Evolutionary conservation across 2,113 vertebrate genomes (phyloP).

Genomic region (Prolemur simus): DNA sequence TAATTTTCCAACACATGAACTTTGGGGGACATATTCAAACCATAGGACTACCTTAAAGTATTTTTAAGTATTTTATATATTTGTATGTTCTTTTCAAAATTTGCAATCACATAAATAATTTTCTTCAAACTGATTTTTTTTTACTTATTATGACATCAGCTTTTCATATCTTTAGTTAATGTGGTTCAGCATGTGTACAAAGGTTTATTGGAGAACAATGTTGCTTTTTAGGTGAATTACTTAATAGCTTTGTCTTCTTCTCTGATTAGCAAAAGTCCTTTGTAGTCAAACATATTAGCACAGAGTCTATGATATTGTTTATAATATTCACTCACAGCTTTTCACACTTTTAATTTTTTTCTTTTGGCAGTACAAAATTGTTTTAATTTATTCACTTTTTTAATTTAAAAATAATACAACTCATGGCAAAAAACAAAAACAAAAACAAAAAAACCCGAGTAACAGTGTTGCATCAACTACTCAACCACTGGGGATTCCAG

Average conservation of each 20-base stretch:
- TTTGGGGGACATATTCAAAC: neutral
- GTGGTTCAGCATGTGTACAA: neutral
- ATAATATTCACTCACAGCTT: neutral
- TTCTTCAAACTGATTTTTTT: neutral
- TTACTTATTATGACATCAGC: neutral
- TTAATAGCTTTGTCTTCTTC: neutral
- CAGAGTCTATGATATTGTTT: neutral
- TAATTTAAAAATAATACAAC: neutral
- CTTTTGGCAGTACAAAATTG: neutral
- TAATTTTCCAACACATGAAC: neutral
- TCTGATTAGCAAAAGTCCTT: neutral
- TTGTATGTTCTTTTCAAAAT: neutral
- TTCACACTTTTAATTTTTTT: neutral
- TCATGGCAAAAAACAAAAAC: neutral
- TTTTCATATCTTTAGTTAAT: neutral
- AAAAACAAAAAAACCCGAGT: neutral
- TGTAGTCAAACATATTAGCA: neutral
- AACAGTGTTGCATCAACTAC: neutral
- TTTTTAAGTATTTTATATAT: neutral
- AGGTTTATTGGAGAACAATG: neutral
- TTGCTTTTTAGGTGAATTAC: neutral
- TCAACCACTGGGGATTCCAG: neutral
- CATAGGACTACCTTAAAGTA: neutral
- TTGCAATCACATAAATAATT: neutral
- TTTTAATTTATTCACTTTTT: neutral